Percentiles rank a stretch among this genome's conserved stretches.
phyloP scores from a whole-genome alignment of 2,113 vertebrate species.

The Azemiops feae region DNA sequence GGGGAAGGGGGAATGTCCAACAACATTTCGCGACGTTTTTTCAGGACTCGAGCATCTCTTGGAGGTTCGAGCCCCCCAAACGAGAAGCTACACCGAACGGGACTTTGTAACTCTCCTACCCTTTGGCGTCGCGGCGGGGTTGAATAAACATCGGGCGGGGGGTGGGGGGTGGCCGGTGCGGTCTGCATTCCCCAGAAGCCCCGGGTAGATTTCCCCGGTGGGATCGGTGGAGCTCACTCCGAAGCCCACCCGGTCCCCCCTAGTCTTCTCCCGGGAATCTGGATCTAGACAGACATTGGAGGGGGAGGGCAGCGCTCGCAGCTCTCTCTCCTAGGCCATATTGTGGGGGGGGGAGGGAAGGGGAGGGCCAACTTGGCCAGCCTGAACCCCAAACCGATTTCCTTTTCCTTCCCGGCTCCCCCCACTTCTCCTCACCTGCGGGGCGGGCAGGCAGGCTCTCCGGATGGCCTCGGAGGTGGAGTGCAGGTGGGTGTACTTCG shows the following conservation, averaged over 20 bases:
- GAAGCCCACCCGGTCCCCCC: background rate
- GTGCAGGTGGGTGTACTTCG: conserved; percentile 88
- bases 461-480: conserved; percentile 88
- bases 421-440: conserved; percentile 69
- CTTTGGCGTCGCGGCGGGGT: background rate
- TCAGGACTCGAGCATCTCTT: background rate
- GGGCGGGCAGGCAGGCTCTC: conserved; percentile 84
- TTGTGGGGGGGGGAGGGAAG: no score
- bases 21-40: background rate
- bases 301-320: background rate
- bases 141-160: background rate
- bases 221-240: background rate
- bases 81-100: background rate
- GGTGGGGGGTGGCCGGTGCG: background rate
- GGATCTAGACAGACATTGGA: background rate
- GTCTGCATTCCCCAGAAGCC: background rate
- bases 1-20: background rate
- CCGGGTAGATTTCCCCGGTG: background rate
- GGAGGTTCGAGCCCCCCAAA: background rate
- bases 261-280: background rate
- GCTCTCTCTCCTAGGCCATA: background rate
- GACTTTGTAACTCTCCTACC: background rate
- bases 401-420: background rate
- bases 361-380: no score
- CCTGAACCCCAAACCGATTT: background rate